phyloP scores from a whole-genome alignment of 2,888 invertebrate species.

The Stomorhina lunata region DNA sequence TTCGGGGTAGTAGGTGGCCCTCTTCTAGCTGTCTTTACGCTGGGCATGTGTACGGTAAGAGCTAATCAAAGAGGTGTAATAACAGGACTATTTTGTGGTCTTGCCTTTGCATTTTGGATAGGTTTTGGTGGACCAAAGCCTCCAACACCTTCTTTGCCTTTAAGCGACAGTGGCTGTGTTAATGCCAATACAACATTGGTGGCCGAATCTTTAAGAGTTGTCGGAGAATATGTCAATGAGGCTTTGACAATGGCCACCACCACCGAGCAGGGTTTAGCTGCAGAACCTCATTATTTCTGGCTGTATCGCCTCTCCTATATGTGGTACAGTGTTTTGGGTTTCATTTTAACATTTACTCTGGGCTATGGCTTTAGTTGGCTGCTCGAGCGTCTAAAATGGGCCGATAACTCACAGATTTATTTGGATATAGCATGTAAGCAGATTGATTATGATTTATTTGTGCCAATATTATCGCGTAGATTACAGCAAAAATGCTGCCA shows the following conservation, averaged over 20 bases:
- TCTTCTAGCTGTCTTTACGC: constrained; percentile 88
- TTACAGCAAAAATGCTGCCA: constrained; percentile 75
- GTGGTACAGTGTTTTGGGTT: constrained; percentile 84
- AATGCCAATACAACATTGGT: constrained; percentile 41
- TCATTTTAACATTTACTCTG: constrained; percentile 80
- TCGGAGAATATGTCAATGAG: constrained; percentile 10
- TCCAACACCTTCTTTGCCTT: constrained; percentile 81
- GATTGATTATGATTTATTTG: constrained; percentile 82
- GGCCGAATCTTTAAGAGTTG: constrained; percentile 56
- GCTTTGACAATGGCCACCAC: constrained; percentile 9
- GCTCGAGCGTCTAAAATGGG: constrained; percentile 74
- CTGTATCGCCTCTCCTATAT: constrained; percentile 87
- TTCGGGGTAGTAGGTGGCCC: constrained; percentile 95
- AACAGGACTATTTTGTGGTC: constrained; percentile 83
- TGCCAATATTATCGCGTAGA: constrained; percentile 81
- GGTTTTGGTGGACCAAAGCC: constrained; percentile 91
- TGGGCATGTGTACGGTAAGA: constrained; percentile 89
- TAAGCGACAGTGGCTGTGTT: constrained; percentile 82
- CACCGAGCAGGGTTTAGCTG: neutral
- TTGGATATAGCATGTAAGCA: constrained; percentile 74
- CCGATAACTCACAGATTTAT: constrained; percentile 75
- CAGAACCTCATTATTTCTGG: constrained; percentile 78
- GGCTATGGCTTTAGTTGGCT: constrained; percentile 81
- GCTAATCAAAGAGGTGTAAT: constrained; percentile 88
- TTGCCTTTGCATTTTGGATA: constrained; percentile 88